A percentile compares a stretch with the other conserved stretches of the same genome.
Conservation (phyloP, 2,888 invertebrate species). For the Aquatica leii region DNA sequence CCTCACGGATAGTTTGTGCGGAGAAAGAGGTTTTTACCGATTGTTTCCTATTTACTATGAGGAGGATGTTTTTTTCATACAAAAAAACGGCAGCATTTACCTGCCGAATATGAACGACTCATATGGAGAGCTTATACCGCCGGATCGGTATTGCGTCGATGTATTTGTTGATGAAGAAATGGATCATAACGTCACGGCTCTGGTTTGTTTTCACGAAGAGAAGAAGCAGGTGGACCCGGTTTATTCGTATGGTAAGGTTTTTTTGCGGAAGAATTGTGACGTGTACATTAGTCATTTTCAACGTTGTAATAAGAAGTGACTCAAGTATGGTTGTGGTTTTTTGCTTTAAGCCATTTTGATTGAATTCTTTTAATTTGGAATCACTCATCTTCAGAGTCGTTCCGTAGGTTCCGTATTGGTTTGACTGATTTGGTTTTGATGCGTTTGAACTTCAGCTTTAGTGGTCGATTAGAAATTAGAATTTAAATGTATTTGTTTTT, state of each 20-base stretch:
- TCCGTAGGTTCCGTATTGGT: no score
- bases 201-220: constrained; percentile 7
- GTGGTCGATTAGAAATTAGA: no score
- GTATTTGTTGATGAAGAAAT: constrained; percentile 10
- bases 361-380: no score
- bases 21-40: neutral
- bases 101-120: neutral
- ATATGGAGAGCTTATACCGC: neutral
- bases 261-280: no score
- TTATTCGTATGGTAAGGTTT: constrained; percentile 1
- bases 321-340: no score
- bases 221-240: neutral
- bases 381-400: no score
- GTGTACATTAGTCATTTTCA: no score
- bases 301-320: no score
- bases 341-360: no score
- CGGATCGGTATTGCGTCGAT: constrained; percentile 8
- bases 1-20: neutral
- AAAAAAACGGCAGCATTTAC: constrained; percentile 7
- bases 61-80: constrained; percentile 8
- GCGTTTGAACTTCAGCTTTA: no score
- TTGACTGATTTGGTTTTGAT: no score
- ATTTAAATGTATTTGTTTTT: no score
- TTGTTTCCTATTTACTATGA: neutral
- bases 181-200: neutral